Evolutionary conservation across 1,140 invertebrate species (phyloP).

Genomic region (Aricia agestis): DNA sequence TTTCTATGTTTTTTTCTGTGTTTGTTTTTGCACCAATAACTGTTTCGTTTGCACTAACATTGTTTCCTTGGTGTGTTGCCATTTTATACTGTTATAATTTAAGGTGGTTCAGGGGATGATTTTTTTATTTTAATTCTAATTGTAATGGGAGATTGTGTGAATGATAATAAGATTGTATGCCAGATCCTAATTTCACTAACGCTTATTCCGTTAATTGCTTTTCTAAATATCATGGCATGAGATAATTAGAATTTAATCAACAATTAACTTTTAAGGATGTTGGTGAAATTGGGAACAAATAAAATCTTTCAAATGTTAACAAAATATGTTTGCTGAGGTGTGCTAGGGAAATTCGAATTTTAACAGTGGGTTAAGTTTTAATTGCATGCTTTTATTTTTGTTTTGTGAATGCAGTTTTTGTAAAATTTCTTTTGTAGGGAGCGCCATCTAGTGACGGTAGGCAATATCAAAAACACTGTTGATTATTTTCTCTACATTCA

Average conservation of each 20-base stretch:
- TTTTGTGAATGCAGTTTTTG: neutral
- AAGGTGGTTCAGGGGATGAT: neutral
- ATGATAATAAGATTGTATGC: neutral
- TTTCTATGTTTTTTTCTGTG: constrained; percentile 35
- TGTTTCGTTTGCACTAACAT: constrained; percentile 33
- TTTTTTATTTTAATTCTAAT: neutral
- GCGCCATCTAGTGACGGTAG: neutral
- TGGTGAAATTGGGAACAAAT: no score
- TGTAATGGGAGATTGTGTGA: neutral
- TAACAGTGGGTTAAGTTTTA: neutral
- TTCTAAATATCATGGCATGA: no score
- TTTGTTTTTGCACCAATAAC: constrained; percentile 54
- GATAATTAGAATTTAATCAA: no score
- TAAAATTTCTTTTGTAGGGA: neutral
- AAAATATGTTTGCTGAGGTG: no score
- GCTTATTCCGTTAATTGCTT: neutral
- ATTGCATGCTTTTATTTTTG: constrained; percentile 2
- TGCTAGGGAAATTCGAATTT: no score
- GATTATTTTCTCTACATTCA: constrained; percentile 16
- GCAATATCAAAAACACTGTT: neutral
- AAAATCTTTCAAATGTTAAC: no score
- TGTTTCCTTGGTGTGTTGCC: neutral
- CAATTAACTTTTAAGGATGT: no score
- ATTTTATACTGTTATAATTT: neutral
- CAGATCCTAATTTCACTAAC: neutral